Evolutionary conservation across 2,888 invertebrate species (phyloP).

Genomic region (Selenia dentaria): DNA sequence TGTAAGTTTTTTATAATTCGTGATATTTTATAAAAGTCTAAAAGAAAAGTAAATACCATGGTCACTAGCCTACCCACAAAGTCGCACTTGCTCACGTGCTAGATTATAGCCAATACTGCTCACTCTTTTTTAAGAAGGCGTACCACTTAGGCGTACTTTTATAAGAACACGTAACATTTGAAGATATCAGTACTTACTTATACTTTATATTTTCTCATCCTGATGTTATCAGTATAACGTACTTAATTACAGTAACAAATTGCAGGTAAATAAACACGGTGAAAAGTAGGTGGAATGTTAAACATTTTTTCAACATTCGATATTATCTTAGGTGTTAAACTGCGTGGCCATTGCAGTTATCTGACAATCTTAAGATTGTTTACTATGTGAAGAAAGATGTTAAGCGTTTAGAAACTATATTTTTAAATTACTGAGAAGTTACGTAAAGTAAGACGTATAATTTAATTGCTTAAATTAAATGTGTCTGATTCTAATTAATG

Average conservation of each 20-base stretch:
- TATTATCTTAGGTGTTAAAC: constrained; percentile 21
- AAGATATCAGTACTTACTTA: no score
- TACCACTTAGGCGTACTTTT: no score
- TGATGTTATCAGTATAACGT: not conserved
- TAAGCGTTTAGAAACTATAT: constrained; percentile 15
- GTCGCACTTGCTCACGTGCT: no score
- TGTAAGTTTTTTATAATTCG: no score
- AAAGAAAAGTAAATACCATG: no score
- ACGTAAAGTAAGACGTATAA: not conserved
- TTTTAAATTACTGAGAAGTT: not conserved
- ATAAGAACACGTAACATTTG: no score
- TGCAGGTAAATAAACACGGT: constrained; percentile 2
- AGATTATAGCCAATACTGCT: no score
- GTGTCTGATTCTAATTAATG: not conserved
- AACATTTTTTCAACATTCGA: constrained; percentile 14
- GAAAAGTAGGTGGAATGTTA: constrained; percentile 18
- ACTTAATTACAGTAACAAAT: constrained; percentile 1
- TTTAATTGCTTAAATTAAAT: not conserved
- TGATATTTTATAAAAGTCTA: no score
- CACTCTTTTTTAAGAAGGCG: no score
- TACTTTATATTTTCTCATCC: no score
- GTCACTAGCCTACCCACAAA: no score
- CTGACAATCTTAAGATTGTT: constrained; percentile 14
- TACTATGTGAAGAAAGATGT: constrained; percentile 15
- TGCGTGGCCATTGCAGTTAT: constrained; percentile 14